These are phyloP conservation scores for Erebia palarica DNA, from an alignment of 2,888 invertebrate genomes.

Conservation along the genomic window DNA sequence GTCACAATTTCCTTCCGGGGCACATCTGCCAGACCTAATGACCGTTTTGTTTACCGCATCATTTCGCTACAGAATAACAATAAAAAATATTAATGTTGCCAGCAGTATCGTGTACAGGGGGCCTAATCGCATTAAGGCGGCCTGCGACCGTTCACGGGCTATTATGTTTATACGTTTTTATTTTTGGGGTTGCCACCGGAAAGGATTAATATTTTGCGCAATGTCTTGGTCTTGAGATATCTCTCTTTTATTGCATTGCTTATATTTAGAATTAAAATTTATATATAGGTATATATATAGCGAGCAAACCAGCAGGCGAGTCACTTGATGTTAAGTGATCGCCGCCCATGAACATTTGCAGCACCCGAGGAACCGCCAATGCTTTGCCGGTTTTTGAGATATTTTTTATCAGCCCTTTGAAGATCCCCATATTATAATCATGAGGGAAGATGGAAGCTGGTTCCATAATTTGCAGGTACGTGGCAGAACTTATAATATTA, in stretches of 20 bases:
- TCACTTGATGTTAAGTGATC: no score
- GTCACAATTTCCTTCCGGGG: slow-evolving; percentile 23
- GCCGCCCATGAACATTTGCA: no score
- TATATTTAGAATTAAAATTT: no score
- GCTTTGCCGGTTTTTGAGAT: no score
- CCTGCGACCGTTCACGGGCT: slow-evolving; percentile 75
- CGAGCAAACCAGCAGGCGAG: no score
- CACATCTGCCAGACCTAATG: slow-evolving; percentile 63
- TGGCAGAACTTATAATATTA: no score
- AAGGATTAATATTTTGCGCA: slow-evolving; percentile 52
- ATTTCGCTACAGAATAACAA: slow-evolving; percentile 67
- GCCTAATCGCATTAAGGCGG: slow-evolving; percentile 66
- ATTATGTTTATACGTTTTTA: slow-evolving; percentile 75
- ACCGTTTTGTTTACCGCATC: slow-evolving; percentile 73
- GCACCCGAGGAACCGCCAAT: no score
- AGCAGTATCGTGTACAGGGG: slow-evolving; percentile 64
- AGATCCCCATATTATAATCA: no score
- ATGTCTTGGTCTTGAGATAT: slow-evolving; percentile 17
- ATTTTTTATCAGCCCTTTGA: no score
- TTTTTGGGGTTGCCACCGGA: slow-evolving; percentile 58
- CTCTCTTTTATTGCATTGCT: not conserved
- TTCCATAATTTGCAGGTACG: no score
- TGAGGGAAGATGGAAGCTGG: no score
- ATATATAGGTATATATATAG: no score
- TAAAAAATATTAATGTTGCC: slow-evolving; percentile 78